Conservation (phyloP, 2,797 vertebrate species). For the Eulemur coronatus region DNA sequence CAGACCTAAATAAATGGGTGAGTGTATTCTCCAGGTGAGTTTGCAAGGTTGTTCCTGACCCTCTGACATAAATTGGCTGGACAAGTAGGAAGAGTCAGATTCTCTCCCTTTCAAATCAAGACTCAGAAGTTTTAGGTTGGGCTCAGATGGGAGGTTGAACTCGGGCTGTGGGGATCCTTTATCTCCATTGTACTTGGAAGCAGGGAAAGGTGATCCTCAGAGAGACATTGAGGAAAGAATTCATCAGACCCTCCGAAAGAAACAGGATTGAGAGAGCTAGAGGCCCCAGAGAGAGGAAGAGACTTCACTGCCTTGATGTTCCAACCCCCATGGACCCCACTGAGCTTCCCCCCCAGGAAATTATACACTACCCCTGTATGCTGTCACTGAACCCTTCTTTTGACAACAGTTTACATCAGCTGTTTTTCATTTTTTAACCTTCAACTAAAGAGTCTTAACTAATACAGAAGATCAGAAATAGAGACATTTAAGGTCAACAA, state of each 20-base stretch:
- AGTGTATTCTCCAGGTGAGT: not conserved
- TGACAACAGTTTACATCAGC: not conserved
- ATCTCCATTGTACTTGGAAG: not conserved
- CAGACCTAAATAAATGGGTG: not conserved
- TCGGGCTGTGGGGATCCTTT: not conserved
- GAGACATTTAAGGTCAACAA: not conserved
- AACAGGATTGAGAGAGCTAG: not conserved
- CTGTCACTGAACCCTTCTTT: not conserved
- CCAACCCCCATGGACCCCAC: no score
- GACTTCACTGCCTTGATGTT: no score
- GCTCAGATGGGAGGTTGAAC: not conserved
- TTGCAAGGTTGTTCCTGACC: accelerated
- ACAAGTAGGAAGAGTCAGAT: not conserved
- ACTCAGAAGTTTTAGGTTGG: not conserved
- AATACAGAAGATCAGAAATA: not conserved
- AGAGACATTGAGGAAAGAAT: not conserved
- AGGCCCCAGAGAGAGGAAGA: not conserved
- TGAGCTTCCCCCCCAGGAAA: not conserved
- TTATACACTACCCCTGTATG: not conserved
- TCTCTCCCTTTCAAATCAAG: not conserved
- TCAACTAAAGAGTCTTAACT: not conserved
- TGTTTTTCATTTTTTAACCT: not conserved
- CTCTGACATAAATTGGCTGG: not conserved
- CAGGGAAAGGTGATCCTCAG: not conserved
- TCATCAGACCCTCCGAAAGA: not conserved